Evolutionary conservation across 1,140 invertebrate species (phyloP).

Genomic region (Uloborus diversus): DNA sequence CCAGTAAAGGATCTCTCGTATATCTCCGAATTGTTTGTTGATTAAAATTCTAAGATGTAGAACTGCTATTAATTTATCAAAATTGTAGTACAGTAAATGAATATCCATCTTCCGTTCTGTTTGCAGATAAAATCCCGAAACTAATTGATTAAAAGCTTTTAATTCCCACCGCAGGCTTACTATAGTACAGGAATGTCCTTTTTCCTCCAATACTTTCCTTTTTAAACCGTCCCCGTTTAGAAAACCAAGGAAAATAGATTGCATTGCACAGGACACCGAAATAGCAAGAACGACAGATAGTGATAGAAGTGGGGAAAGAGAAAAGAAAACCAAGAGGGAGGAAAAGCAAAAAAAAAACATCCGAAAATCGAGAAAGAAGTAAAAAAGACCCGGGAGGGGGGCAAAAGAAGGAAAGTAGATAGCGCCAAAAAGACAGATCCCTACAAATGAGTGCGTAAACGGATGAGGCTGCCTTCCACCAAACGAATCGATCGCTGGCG

Average conservation of each 20-base stretch:
- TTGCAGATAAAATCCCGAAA: too few relatives aligned
- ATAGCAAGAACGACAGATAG: constrained; percentile 42
- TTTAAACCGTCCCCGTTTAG: constrained; percentile 23
- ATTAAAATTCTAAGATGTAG: too few relatives aligned
- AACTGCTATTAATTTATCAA: too few relatives aligned
- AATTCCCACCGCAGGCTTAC: too few relatives aligned
- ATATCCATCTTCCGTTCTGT: too few relatives aligned
- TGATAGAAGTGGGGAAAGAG: not conserved
- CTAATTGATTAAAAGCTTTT: too few relatives aligned
- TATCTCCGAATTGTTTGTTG: too few relatives aligned
- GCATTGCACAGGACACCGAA: constrained; percentile 47
- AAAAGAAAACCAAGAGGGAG: not conserved
- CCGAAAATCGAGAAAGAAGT: not conserved
- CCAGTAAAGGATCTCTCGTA: too few relatives aligned
- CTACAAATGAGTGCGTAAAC: constrained; percentile 53
- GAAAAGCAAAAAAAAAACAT: not conserved
- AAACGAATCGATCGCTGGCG: constrained; percentile 45
- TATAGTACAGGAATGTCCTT: too few relatives aligned
- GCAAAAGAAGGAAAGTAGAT: not conserved
- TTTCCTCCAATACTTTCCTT: too few relatives aligned
- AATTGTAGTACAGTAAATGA: too few relatives aligned
- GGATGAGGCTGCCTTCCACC: constrained; percentile 32
- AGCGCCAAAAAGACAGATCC: constrained; percentile 37
- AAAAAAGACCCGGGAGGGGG: not conserved
- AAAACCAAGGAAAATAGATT: constrained; percentile 37